Evolutionary conservation across 2,113 vertebrate genomes (phyloP), one percentile per base, ranked within the genome.

Genomic region (Lagenorhynchus albirostris): DNA sequence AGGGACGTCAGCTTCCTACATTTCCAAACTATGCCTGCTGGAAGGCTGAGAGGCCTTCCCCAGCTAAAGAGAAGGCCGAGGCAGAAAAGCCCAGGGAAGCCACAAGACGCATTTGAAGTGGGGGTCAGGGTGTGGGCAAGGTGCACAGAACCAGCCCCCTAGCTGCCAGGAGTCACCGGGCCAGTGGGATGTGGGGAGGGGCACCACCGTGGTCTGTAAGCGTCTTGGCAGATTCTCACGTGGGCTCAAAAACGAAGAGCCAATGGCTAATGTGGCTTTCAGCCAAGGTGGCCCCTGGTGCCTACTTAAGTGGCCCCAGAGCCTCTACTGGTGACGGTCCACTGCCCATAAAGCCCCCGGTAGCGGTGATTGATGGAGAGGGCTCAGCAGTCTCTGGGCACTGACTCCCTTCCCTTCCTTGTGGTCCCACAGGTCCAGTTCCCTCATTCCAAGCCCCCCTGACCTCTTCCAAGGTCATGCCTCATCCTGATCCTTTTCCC

Each of bases 401-500:
- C 33, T 8, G 38, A 50, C n/a, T 33, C 13, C 15, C 15, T 53
- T 58, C 13, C 60, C 36, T 38, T 70, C 53, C 25, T 31, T 31
- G 55, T 44, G 76, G 63, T 60, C 58, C 44, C 2, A 1, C 33
- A 62, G 7, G 4, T 26, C 12, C 2, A 0, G 6, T n/a, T 94
- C 47, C 21, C 36, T 92, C 4, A 68, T 94, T 50, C 21, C 36
- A 65, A 36, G 5, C 53, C 63, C 31, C 44, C 44, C 33, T 23
- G 38, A 81, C 82, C 82, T 93, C 86, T 94, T 55, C 36, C 87
- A 89, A 92, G 89, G 83, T 84, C 79, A 13, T 7, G 6, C 31
- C n/a, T 92, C 80, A 60, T 50, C 68, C 21, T 2, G 21, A 50
- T 65, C 26, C 33, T 47, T 47, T 44, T 38, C 60, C 76, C 14